phyloP scores from a whole-genome alignment of 2,113 vertebrate genomes.

The Thryonomys swinderianus region DNA sequence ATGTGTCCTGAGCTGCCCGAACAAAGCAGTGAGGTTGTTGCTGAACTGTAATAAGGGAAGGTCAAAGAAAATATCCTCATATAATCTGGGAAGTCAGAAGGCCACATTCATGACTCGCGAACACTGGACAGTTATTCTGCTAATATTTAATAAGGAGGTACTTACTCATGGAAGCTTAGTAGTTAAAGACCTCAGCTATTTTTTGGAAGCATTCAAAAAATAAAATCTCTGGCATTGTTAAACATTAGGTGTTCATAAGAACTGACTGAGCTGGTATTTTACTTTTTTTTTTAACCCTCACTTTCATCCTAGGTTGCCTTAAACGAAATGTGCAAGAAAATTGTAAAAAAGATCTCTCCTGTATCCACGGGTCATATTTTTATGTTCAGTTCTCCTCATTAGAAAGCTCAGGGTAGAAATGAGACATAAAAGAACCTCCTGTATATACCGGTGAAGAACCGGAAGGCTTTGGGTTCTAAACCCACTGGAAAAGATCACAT shows the following conservation, averaged over 20 bases:
- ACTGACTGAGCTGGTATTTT: background rate
- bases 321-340: constrained; percentile 31
- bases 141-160: constrained; percentile 39
- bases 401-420: constrained; percentile 57
- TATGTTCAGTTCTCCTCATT: constrained; percentile 44
- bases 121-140: constrained; percentile 68
- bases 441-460: constrained; percentile 42
- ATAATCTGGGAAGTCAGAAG: constrained; percentile 67
- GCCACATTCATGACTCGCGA: constrained; percentile 68
- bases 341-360: constrained; percentile 28
- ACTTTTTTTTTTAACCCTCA: background rate
- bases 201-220: constrained; percentile 59
- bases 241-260: constrained; percentile 47
- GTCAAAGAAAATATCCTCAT: constrained; percentile 69
- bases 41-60: constrained; percentile 39
- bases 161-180: constrained; percentile 51
- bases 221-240: background rate
- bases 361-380: background rate
- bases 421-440: constrained; percentile 53
- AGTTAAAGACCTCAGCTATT: constrained; percentile 68
- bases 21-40: constrained; percentile 62
- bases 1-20: background rate
- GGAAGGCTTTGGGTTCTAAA: constrained; percentile 37
- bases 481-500: background rate
- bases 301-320: constrained; percentile 59